Percentiles rank a stretch among this genome's conserved stretches.
Evolutionary conservation across 2,113 vertebrate genomes (phyloP).

Genomic region (Atherinomorus stipes): DNA sequence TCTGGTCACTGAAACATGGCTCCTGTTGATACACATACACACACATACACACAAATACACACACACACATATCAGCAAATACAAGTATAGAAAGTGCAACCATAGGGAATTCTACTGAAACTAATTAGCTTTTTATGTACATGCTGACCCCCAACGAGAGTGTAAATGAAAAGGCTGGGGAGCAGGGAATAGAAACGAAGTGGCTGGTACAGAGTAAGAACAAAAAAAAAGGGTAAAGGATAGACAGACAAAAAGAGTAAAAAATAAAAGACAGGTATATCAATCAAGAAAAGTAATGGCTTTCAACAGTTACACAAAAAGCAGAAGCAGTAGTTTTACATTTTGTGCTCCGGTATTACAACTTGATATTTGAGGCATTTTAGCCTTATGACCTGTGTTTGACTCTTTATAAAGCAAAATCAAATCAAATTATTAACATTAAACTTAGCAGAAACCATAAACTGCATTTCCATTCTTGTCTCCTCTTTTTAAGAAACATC

Average conservation of each 20-base stretch:
- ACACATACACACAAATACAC: slow-evolving; percentile 5
- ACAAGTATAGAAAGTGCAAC: slow-evolving; percentile 15
- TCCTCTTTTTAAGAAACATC: neutral
- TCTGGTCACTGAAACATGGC: slow-evolving; percentile 89
- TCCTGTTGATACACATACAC: slow-evolving; percentile 59
- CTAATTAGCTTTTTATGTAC: slow-evolving; percentile 61
- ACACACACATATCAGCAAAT: neutral
- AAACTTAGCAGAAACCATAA: neutral
- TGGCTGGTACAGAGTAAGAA: slow-evolving; percentile 21
- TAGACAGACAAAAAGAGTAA: neutral
- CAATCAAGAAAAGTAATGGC: neutral
- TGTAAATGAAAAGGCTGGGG: slow-evolving; percentile 34
- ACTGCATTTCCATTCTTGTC: neutral
- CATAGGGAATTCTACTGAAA: slow-evolving; percentile 27
- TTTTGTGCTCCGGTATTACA: neutral
- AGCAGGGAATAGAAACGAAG: slow-evolving; percentile 32
- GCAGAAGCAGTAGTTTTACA: neutral
- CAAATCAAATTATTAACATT: slow-evolving; percentile 1
- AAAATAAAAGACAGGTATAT: neutral
- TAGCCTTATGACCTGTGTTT: slow-evolving; percentile 11
- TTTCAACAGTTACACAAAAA: neutral
- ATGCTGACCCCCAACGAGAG: slow-evolving; percentile 39
- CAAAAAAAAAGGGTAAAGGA: neutral
- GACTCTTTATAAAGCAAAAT: slow-evolving; percentile 1
- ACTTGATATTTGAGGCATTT: slow-evolving; percentile 15